Evolutionary conservation across 1,140 invertebrate species (phyloP), one percentile per base, ranked within the genome.

Genomic region (Drosophila elegans): DNA sequence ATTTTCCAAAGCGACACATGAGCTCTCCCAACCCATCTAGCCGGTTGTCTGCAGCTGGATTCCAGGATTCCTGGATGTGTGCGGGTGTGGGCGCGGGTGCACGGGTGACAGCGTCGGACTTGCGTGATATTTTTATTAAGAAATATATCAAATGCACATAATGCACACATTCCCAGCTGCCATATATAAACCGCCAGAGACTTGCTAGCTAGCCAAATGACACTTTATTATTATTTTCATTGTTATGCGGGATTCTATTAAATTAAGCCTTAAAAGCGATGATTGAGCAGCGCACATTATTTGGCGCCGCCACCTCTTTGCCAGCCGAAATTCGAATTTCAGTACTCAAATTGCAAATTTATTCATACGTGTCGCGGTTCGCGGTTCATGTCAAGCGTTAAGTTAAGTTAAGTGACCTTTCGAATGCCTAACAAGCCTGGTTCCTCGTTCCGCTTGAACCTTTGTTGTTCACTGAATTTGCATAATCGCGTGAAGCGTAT

Each of bases 401-500:
- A 64, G 77, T 54, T 64, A 71, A 67, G 64, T 54, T 64, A 71
- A 71, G 64, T 88, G 82, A 88, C 74, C 83, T 88, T 78, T 82
- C 48, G 61, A 73, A 75, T 48, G 48, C 72, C 73, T 57, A 68
- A 46, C 61, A 76, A 75, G 46, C 27, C 36, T 42, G 72, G 48
- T 34, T 53, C 61, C 60, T 63, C 5, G 12, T 29, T 3, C 32
- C 80, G 52, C 59, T 32, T 66, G 61, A 68, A 38, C 60, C 64
- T 66, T 68, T 68, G 64, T 68, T 68, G 61, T 68, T 74, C 57
- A 79, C 66, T 44, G 52, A 83, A 86, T 86, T 86, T 86, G 67
- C 83, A 86, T 86, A 86, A 86, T 86, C 83, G 83, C 83, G 83
- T 86, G 84, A 83, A 86, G 83, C 83, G 88, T 88, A 86, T 88